Percentiles rank a stretch among this genome's conserved stretches.
Evolutionary conservation across 2,797 vertebrate genomes (phyloP).

Genomic region (Propithecus deckenii): DNA sequence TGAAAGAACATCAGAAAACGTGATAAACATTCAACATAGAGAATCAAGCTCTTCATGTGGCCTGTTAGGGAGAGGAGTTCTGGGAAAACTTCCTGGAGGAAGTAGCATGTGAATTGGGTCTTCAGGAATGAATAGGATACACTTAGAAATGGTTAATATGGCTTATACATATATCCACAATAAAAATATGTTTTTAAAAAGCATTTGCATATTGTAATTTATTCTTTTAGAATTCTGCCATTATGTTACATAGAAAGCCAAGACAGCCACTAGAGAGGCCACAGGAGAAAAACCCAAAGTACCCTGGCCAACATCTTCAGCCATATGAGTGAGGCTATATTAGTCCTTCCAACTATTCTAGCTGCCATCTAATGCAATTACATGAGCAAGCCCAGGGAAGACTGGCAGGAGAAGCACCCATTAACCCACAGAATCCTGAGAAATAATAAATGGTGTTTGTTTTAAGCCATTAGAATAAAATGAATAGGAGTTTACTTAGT

Average conservation of each 20-base stretch:
- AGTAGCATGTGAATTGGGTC: background rate
- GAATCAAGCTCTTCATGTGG: background rate
- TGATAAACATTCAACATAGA: background rate
- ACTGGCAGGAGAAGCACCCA: background rate
- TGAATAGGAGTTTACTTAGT: background rate
- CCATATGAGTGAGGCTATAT: background rate
- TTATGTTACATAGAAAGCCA: background rate
- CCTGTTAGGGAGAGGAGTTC: background rate
- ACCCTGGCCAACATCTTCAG: background rate
- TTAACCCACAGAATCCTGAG: background rate
- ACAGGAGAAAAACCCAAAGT: background rate
- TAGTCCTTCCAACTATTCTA: background rate
- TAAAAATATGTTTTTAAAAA: background rate
- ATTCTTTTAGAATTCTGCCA: background rate
- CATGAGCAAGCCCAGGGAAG: background rate
- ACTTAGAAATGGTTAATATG: background rate
- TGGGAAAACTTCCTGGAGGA: conserved; percentile 30
- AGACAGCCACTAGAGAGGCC: background rate
- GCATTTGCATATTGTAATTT: background rate
- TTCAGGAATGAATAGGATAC: background rate
- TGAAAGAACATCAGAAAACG: conserved; percentile 32
- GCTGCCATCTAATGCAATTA: background rate
- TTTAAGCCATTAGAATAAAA: background rate
- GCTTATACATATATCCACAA: background rate
- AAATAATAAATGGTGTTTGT: background rate